Conservation (phyloP, 2,113 vertebrate genomes). For the Piprites chloris region DNA sequence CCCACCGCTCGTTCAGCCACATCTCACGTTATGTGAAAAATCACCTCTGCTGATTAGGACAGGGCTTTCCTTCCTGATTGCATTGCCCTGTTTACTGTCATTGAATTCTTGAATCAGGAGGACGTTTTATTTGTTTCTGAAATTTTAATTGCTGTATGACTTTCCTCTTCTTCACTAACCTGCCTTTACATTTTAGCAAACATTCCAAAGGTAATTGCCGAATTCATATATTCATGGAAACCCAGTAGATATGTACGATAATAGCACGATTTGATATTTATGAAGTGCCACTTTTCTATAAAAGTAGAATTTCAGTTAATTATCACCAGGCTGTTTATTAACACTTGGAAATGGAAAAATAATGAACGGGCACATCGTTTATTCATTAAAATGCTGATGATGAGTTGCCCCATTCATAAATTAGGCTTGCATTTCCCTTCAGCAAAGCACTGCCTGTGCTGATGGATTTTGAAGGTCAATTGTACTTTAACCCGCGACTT, state of each 20-base stretch:
- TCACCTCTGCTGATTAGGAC: constrained; percentile 45
- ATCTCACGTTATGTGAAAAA: constrained; percentile 51
- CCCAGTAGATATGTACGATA: constrained; percentile 59
- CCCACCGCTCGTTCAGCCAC: constrained; percentile 33
- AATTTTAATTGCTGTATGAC: constrained; percentile 63
- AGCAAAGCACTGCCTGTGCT: not conserved
- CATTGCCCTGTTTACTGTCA: constrained; percentile 61
- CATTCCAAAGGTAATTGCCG: constrained; percentile 69
- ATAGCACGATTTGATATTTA: constrained; percentile 78
- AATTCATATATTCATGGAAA: constrained; percentile 76
- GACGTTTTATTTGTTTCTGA: constrained; percentile 55
- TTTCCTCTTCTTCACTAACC: constrained; percentile 57
- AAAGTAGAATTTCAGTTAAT: constrained; percentile 76
- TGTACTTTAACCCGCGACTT: constrained; percentile 45
- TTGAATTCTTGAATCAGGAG: constrained; percentile 59
- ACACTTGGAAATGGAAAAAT: constrained; percentile 75
- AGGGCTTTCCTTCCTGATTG: constrained; percentile 56
- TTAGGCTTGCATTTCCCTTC: constrained; percentile 47
- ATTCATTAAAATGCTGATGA: constrained; percentile 74
- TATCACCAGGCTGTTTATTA: constrained; percentile 75
- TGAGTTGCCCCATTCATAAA: constrained; percentile 63
- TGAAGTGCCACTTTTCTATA: constrained; percentile 77
- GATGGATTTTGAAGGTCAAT: constrained; percentile 47
- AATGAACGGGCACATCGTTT: constrained; percentile 67
- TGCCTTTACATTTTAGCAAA: constrained; percentile 58